phyloP scores from a whole-genome alignment of 2,113 vertebrate species.

The Dipodomys ordii region DNA sequence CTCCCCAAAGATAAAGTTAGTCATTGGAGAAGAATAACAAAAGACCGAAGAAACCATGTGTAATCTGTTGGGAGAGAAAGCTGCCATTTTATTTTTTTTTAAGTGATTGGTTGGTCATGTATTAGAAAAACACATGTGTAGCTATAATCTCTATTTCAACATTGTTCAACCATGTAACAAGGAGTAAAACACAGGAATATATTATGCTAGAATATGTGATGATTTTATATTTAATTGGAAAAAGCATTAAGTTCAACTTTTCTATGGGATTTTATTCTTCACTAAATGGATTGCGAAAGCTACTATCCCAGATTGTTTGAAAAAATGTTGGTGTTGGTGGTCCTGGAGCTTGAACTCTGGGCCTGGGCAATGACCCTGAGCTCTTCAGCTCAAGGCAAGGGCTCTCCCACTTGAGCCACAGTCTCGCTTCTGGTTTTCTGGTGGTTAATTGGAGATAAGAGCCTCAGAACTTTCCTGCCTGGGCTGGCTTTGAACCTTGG shows the following conservation, averaged over 20 bases:
- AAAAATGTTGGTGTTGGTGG: too few relatives aligned
- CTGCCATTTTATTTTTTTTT: not conserved
- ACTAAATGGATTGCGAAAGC: constrained; percentile 9
- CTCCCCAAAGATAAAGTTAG: not conserved
- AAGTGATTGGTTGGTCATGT: not conserved
- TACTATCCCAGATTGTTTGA: not conserved
- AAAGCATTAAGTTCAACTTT: constrained; percentile 17
- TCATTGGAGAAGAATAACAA: not conserved
- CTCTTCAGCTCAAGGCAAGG: too few relatives aligned
- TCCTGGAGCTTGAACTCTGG: too few relatives aligned
- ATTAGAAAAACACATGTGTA: not conserved
- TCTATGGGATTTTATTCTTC: constrained; percentile 19
- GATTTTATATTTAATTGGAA: constrained; percentile 23
- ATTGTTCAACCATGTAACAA: not conserved
- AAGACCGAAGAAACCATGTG: too few relatives aligned
- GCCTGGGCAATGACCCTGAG: too few relatives aligned
- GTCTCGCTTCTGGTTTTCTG: too few relatives aligned
- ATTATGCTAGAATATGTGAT: constrained; percentile 5
- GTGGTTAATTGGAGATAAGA: too few relatives aligned
- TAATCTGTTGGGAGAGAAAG: too few relatives aligned
- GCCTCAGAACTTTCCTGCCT: too few relatives aligned
- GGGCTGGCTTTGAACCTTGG: too few relatives aligned
- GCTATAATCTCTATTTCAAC: not conserved
- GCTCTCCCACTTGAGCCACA: too few relatives aligned
- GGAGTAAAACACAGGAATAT: not conserved